Evolutionary conservation across 2,888 invertebrate genomes (phyloP), one percentile per base, ranked within the genome.

Genomic region (Latrodectus elegans): DNA sequence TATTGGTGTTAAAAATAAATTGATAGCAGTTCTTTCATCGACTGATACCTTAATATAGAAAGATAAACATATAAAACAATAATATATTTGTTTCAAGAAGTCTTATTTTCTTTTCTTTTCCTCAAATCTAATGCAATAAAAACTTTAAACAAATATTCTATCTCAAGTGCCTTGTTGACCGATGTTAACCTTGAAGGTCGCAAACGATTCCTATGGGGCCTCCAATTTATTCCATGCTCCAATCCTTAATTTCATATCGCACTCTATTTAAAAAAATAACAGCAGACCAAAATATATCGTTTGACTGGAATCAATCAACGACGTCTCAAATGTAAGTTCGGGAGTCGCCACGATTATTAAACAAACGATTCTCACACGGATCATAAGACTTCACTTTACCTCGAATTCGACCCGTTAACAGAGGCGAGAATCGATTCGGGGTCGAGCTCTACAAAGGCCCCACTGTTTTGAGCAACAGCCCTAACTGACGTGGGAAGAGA

Each of bases 401-500:
- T 60, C 60, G 60, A 60, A 60, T 15, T 60, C 38, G 60, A 60
- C 60, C 60, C 38, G n/a, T 15, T n/a, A n/a, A n/a, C 60, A 60
- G 60, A 60, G 14, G 60, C 38, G n/a, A 60, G 60, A 60, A 84
- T 77, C 72, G 84, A 83, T 75, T 83, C 38, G 72, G 72, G 51
- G 52, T 71, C 70, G 55, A 51, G 17, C 52, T 65, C 71, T 51
- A 84, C 84, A 84, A 84, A 52, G 84, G 38, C 17, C 67, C 53
- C 22, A 51, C 38, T 55, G 73, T 72, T 79, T 67, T 15, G 12
- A 55, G 51, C 83, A 52, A 64, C 64, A 71, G 68, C 86, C 86
- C 38, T 75, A 86, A 86, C 86, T 38, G 75, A 70, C 79, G 86
- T 86, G 76, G 86, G 80, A 86, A 86, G 71, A 53, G 53, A 79